Evolutionary conservation across 2,797 vertebrate genomes (phyloP), one percentile per base, ranked within the genome.

Genomic region (Pteropus rufus): DNA sequence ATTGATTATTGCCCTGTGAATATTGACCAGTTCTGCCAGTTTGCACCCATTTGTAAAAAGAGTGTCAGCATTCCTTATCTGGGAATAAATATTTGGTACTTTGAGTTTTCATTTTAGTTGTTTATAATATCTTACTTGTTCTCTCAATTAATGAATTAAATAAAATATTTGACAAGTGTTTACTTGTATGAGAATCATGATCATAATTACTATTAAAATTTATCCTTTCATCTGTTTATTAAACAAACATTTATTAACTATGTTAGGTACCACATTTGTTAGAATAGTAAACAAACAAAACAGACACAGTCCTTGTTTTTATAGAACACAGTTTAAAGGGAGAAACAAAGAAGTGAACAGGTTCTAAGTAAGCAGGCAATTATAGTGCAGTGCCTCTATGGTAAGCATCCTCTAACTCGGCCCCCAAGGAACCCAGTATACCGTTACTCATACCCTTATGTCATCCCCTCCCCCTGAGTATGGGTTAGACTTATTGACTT

Each of bases 111-210:
- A 80, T 60, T 41, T 82, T 8, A 90, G 21, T 75, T 44, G 3
- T 26, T 75, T 60, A 36, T 79, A 64, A 14, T 69, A 41, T 58
- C 12, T 54, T 75, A 80, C 36, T 83, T 92, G 23, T 94, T 92
- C 34, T 89, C 18, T 97, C 18, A 72, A 69, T 24, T 89, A 82
- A 56, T 70, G 7, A 82, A 10, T 34, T 85, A 96, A 94, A 82
- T 60, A 64, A 86, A 93, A 96, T 7, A 49, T 49, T n/a, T 60
- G 52, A 69, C 3, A 77, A 10, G 29, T 58, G 1, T 23, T 75
- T 19, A 58, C 8, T 69, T 56, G 3, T 26, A 31, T 70, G 11
- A 95, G 49, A 91, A 7, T 65, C 9, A 26, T 24, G 15, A 70
- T 58, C 39, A 85, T 41, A 77, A 36, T 34, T 23, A 31, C 76